Percentiles rank a stretch among this genome's conserved stretches.
phyloP scores from a whole-genome alignment of 1,140 invertebrate species.

The Mycetomoellerius zeteki region DNA sequence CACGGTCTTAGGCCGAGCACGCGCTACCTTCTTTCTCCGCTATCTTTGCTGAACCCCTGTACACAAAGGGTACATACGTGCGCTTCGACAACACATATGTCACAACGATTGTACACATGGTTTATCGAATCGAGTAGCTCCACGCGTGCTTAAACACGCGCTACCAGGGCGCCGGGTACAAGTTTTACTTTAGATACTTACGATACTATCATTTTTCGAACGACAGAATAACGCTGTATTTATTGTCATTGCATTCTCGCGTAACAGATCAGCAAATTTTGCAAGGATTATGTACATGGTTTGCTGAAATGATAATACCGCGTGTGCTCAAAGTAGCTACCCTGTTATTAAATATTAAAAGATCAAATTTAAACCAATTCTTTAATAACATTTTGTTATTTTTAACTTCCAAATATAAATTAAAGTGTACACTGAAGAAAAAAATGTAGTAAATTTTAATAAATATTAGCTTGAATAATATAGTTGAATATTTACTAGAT shows the following conservation, averaged over 20 bases:
- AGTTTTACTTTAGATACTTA: conserved; percentile 5
- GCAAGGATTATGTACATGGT: neutral
- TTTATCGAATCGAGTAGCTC: neutral
- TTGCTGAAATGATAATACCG: neutral
- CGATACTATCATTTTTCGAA: neutral
- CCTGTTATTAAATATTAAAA: no score
- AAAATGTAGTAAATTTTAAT: no score
- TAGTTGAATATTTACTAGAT: no score
- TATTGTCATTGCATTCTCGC: neutral
- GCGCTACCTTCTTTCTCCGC: conserved; percentile 34
- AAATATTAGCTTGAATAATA: no score
- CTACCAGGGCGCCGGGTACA: neutral
- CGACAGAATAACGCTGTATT: neutral
- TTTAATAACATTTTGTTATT: no score
- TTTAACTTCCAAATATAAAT: no score
- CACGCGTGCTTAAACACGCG: neutral
- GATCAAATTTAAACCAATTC: no score
- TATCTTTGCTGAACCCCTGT: neutral
- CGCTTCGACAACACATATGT: conserved; percentile 16
- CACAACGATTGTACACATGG: conserved; percentile 17
- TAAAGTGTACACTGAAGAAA: no score
- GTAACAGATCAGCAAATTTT: neutral
- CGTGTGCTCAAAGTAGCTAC: no score
- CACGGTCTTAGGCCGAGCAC: conserved; percentile 50
- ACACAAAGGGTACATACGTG: neutral